Evolutionary conservation across 2,888 invertebrate species (phyloP).

Genomic region (Gortyna flavago): DNA sequence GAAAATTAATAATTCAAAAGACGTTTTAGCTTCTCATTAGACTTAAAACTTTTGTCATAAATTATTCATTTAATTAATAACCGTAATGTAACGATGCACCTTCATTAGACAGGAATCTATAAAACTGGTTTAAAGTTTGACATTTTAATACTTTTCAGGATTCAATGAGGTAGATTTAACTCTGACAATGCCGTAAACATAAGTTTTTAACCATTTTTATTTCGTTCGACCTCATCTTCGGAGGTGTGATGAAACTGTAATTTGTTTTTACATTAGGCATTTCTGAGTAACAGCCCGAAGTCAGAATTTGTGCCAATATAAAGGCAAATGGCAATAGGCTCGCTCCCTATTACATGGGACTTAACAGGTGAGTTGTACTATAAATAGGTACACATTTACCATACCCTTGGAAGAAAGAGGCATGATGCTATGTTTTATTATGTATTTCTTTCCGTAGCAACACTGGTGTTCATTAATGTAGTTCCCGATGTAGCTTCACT

Average conservation of each 20-base stretch:
- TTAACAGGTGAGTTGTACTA: neutral
- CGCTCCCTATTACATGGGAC: too few species aligned
- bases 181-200: neutral
- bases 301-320: neutral
- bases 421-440: neutral
- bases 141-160: slow-evolving; percentile 17
- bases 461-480: slow-evolving; percentile 2
- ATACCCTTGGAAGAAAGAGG: neutral
- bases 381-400: neutral
- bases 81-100: slow-evolving; percentile 25
- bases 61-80: slow-evolving; percentile 60
- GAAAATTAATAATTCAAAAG: slow-evolving; percentile 50
- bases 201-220: neutral
- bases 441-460: neutral
- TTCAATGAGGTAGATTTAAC: too few species aligned
- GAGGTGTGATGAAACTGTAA: neutral
- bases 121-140: slow-evolving; percentile 20
- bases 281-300: neutral
- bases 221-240: neutral
- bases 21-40: slow-evolving; percentile 68
- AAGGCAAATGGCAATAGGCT: neutral
- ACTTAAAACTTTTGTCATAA: slow-evolving; percentile 68
- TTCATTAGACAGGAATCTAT: slow-evolving; percentile 16
- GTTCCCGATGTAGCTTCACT: neutral
- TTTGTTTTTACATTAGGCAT: neutral